These are phyloP conservation scores for Oreochromis mossambicus DNA, from an alignment of 2,797 vertebrate genomes.

Conservation along the genomic window DNA sequence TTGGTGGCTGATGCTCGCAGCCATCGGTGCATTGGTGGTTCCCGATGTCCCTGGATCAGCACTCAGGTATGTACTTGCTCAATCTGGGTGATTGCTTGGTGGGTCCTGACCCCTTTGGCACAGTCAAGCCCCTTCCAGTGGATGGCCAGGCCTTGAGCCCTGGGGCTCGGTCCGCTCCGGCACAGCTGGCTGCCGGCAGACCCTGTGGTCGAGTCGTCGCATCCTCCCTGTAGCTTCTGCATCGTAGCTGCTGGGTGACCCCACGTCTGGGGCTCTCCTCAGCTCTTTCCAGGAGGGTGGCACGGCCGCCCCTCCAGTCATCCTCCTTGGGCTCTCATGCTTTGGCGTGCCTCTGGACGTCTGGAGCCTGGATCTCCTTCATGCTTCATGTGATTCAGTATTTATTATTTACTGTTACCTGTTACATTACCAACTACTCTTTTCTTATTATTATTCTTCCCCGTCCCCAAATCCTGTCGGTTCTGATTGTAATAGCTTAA, in stretches of 20 bases:
- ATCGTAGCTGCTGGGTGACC: fast-evolving
- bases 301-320: fast-evolving
- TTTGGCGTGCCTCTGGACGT: too few species aligned
- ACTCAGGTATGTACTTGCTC: too few species aligned
- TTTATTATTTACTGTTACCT: fast-evolving
- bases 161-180: too few species aligned
- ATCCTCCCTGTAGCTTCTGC: too few species aligned
- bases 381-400: too few species aligned
- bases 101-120: too few species aligned
- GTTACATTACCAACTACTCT: too few species aligned
- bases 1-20: too few species aligned
- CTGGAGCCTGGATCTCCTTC: too few species aligned
- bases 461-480: fast-evolving
- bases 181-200: fast-evolving
- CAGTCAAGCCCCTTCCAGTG: too few species aligned
- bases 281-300: fast-evolving
- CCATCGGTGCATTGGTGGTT: too few species aligned
- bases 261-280: too few species aligned
- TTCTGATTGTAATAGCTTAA: neutral
- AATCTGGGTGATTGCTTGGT: fast-evolving
- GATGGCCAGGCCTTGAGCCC: fast-evolving
- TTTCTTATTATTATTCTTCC: neutral
- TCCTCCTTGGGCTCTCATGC: fast-evolving
- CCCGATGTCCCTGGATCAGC: fast-evolving
- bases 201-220: fast-evolving